Evolutionary conservation across 2,797 vertebrate genomes (phyloP), one percentile per base, ranked within the genome.

Genomic region (Champsocephalus esox): DNA sequence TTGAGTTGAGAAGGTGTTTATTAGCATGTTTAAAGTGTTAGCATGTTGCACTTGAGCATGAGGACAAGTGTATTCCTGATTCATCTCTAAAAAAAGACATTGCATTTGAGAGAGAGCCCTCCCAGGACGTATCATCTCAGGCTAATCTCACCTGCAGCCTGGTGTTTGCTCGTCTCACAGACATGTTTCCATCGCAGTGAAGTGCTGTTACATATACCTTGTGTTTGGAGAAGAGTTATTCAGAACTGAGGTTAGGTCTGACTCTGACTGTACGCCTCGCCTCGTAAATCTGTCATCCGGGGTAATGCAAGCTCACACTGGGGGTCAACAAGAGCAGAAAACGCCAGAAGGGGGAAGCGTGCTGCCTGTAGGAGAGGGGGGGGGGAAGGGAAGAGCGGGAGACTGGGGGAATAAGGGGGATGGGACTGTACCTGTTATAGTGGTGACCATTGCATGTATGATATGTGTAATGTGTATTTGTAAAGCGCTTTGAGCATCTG

Each of bases 241-340:
- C 73, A 68, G 77, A 72, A 66, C 14, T 6, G 10, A 41, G 48
- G 59, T 78, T 57, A 70, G 59, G 64, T 59, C 65, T 78, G 72
- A 85, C 75, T 77, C 65, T 78, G 72, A 85, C 75, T 77, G 78
- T 75, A 66, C 38, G 79, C 77, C 70, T 63, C 3, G 3, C 34
- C 77, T 88, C 66, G 5, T 90, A 91, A 91, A 93, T 65, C 88
- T 92, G 88, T 90, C 88, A 79, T 63, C 24, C 58, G 44, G 6
- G 41, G 84, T 72, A 91, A 89, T 12, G 21, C 1, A 56, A 87
- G 73, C 75, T 24, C 56, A 76, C 80, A 21, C 51, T 3, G 10
- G 68, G 86, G 86, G 89, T 91, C 88, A 88, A 66, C 49, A 76
- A 63, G 77, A 82, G 74, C 71, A 48, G 34, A 43, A 64, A 83